Evolutionary conservation across 2,888 invertebrate genomes (phyloP).

Genomic region (Apamea monoglypha): DNA sequence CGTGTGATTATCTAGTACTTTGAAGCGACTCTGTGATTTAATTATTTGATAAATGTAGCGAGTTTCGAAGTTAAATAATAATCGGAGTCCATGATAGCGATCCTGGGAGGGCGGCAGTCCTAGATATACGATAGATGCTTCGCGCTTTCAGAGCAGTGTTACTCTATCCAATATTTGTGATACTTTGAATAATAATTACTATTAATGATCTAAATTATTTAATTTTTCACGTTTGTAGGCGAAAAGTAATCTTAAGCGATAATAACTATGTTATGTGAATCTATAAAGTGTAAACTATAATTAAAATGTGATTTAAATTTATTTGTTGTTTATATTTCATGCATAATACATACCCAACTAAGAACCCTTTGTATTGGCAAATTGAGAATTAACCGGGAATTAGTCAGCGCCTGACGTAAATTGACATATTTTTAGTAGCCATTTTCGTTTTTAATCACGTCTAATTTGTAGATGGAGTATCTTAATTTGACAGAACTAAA

Average conservation of each 20-base stretch:
- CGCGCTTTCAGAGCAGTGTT: constrained; percentile 86
- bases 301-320: constrained; percentile 87
- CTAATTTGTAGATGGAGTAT: no score
- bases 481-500: no score
- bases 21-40: constrained; percentile 73
- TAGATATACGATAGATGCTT: constrained; percentile 83
- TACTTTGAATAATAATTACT: constrained; percentile 89
- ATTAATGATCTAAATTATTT: constrained; percentile 90
- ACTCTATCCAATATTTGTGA: constrained; percentile 89
- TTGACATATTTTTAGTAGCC: no score
- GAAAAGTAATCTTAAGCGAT: constrained; percentile 83
- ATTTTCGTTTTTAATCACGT: no score
- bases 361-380: no score
- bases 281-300: constrained; percentile 85
- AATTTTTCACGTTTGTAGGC: constrained; percentile 90
- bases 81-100: constrained; percentile 59
- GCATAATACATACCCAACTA: not conserved
- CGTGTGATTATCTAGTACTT: constrained; percentile 70
- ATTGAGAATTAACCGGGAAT: no score
- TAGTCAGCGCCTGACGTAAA: no score
- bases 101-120: constrained; percentile 69
- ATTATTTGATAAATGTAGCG: constrained; percentile 67
- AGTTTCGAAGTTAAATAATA: constrained; percentile 64
- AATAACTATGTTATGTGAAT: constrained; percentile 83
- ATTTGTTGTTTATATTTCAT: constrained; percentile 69